Evolutionary conservation across 2,888 invertebrate species (phyloP).

Genomic region (Chironomus riparius): DNA sequence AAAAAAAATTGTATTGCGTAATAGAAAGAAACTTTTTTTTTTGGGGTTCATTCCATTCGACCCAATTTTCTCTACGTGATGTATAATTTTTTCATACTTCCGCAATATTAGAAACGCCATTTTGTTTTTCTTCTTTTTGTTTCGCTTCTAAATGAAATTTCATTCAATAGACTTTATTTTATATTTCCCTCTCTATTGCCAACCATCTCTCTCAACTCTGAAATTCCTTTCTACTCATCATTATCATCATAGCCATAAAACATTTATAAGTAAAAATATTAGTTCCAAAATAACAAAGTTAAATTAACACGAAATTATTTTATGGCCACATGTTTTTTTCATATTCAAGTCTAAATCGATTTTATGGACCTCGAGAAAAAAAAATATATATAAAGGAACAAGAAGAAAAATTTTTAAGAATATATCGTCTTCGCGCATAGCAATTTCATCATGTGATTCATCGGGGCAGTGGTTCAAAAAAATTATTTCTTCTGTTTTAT

Average conservation of each 20-base stretch:
- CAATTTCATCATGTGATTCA: constrained; percentile 25
- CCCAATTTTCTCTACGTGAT: constrained; percentile 17
- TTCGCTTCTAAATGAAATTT: constrained; percentile 3
- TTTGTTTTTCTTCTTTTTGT: constrained; percentile 23
- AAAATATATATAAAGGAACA: too few species aligned
- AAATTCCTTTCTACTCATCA: too few species aligned
- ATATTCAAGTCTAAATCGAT: too few species aligned
- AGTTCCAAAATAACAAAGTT: too few species aligned
- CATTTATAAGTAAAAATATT: too few species aligned
- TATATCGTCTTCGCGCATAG: not conserved
- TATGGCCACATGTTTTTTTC: too few species aligned
- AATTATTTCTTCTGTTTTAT: too few species aligned
- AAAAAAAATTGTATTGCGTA: constrained; percentile 15
- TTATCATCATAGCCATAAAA: too few species aligned
- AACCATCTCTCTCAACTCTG: too few species aligned
- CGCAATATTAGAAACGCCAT: constrained; percentile 26
- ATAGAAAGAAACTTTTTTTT: constrained; percentile 4
- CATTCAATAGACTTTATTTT: not conserved
- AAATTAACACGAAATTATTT: too few species aligned
- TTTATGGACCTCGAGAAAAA: too few species aligned
- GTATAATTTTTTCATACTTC: constrained; percentile 24
- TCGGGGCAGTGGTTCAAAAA: not conserved
- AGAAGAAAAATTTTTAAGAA: not conserved
- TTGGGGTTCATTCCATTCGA: constrained; percentile 21
- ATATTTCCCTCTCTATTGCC: not conserved